A percentile compares a stretch with the other conserved stretches of the same genome.
These are phyloP conservation scores for Homarus americanus DNA, from an alignment of 1,140 invertebrate species.

Conservation along the genomic window DNA sequence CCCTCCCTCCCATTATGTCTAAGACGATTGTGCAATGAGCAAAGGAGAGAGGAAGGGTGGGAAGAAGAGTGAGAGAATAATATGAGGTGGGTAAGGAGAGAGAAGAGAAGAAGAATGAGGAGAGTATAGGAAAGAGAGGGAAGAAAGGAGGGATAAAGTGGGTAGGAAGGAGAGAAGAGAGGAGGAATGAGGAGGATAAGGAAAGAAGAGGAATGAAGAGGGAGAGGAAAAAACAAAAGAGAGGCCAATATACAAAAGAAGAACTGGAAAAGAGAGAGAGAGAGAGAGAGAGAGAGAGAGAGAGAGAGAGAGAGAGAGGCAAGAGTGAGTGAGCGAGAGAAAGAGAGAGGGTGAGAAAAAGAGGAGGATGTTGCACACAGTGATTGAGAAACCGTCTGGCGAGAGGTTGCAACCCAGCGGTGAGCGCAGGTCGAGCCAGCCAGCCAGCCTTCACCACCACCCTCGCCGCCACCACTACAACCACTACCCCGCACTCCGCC, in stretches of 20 bases:
- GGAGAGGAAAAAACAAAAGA: not conserved
- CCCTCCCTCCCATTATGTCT: not conserved
- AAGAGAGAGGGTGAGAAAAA: not conserved
- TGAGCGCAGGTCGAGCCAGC: not conserved
- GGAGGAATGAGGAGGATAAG: not conserved
- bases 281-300: constrained; percentile 3
- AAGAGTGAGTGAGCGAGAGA: constrained; percentile 1
- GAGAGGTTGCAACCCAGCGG: not conserved
- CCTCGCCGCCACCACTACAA: not conserved
- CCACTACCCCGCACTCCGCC: constrained; percentile 3
- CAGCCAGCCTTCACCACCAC: not conserved
- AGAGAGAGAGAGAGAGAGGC: constrained; percentile 12
- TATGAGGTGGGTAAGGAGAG: not conserved
- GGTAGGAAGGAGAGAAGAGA: not conserved
- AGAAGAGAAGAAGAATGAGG: not conserved
- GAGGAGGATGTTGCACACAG: not conserved
- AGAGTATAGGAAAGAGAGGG: not conserved
- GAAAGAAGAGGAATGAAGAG: not conserved
- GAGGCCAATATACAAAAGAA: not conserved
- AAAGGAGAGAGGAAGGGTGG: not conserved
- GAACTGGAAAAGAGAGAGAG: not conserved
- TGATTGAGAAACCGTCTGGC: not conserved
- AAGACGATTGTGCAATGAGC: not conserved
- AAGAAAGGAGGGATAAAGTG: not conserved
- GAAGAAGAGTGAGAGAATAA: not conserved